Evolutionary conservation across 2,797 vertebrate species (phyloP), one percentile per base, ranked within the genome.

Genomic region (Myotis pilosus): DNA sequence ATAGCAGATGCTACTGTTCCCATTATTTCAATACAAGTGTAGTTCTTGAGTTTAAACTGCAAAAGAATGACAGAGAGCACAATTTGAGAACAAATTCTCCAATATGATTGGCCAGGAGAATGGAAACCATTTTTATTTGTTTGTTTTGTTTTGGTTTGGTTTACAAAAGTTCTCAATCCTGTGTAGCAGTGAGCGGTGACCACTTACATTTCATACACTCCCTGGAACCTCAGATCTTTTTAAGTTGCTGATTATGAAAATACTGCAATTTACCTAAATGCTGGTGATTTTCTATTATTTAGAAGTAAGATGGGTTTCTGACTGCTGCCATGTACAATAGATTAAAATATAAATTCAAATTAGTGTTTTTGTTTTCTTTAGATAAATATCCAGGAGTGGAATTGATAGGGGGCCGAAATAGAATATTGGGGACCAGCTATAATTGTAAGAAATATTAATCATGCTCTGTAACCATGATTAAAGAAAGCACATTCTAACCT

Each of bases 251-350:
- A 60, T 85, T 94, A 92, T 36, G 19, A 36, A 94, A 95, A 74
- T 33, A 83, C 1, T 66, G 75, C 16, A 28, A n/a, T 66, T 79
- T 84, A 71, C 66, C n/a, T 68, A 41, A 89, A 72, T 44, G 22
- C 6, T 53, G 10, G 22, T 55, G 12, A 83, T 84, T 80, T 87
- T 62, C 15, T 62, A 74, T 47, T 38, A 66, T 80, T 87, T 71
- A 79, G 75, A 87, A 95, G 83, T 71, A 57, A 89, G 84, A 92
- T 82, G 38, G 17, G 19, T 76, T 88, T 83, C 47, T 91, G 80
- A 38, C 23, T 84, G 7, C n/a, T 71, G 25, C 75, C 15, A 36
- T 7, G 76, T 75, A 41, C 60, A 47, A 68, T n/a, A 13, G 4
- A 81, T 23, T 16, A 57, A 38, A 38, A 17, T 25, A 79, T 78